phyloP scores from a whole-genome alignment of 2,797 vertebrate species.

The Pseudomugil tenellus region DNA sequence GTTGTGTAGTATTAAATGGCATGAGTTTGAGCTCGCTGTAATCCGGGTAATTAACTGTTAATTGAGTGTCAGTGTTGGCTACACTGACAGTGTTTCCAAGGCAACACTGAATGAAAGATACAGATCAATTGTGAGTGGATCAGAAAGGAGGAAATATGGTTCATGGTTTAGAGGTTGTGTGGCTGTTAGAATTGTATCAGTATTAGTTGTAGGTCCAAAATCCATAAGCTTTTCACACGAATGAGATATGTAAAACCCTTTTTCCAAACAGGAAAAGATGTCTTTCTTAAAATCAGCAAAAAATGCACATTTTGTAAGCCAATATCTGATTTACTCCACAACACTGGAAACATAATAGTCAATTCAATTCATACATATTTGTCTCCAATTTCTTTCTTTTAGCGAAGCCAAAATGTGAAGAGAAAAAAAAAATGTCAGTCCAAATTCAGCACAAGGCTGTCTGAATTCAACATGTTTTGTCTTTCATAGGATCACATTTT shows the following conservation, averaged over 20 bases:
- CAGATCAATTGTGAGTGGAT: neutral
- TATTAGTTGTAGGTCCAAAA: neutral
- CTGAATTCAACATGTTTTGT: constrained; percentile 59
- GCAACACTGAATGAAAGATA: neutral
- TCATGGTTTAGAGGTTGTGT: neutral
- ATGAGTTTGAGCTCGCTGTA: constrained; percentile 8
- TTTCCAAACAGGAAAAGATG: too few species aligned
- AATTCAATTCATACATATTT: constrained; percentile 2
- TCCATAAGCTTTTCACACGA: neutral
- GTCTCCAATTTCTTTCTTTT: neutral
- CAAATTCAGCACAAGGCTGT: constrained; percentile 34
- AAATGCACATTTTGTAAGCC: neutral
- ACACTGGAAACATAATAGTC: neutral
- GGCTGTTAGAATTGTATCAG: neutral
- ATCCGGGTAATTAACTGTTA: constrained; percentile 5
- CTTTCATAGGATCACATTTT: constrained; percentile 57
- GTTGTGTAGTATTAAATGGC: neutral
- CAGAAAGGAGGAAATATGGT: neutral
- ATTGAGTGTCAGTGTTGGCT: neutral
- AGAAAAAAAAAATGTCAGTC: constrained; percentile 33
- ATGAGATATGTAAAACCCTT: too few species aligned
- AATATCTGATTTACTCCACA: neutral
- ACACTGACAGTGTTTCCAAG: neutral
- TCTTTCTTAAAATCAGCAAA: too few species aligned
- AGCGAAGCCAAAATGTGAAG: neutral